Percentiles rank a stretch among this genome's conserved stretches.
phyloP scores from a whole-genome alignment of 2,888 invertebrate species.

The Cremastinae sp. region DNA sequence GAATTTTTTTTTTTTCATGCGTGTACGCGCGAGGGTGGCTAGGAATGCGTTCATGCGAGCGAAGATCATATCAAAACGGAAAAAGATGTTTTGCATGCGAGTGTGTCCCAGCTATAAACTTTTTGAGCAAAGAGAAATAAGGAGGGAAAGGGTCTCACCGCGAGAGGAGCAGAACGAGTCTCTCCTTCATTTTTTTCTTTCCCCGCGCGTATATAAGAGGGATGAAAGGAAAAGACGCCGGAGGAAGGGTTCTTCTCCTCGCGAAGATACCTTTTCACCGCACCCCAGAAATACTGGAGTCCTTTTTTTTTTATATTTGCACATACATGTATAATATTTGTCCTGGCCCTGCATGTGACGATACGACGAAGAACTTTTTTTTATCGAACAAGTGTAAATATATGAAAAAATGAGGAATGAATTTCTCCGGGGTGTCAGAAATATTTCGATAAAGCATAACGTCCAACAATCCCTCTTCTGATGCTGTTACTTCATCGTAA shows the following conservation, averaged over 20 bases:
- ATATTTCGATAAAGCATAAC: conserved; percentile 34
- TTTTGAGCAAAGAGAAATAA: conserved; percentile 27
- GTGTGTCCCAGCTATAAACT: conserved; percentile 27
- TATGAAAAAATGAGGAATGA: conserved; percentile 9
- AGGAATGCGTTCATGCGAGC: conserved; percentile 50
- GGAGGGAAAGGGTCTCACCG: conserved; percentile 26
- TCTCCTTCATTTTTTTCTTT: conserved; percentile 41
- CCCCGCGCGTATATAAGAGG: conserved; percentile 20
- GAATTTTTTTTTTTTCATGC: conserved; percentile 40
- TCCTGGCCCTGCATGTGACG: conserved; percentile 18
- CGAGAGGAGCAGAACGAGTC: background rate
- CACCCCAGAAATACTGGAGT: conserved; percentile 7
- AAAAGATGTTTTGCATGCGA: conserved; percentile 16
- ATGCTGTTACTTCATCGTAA: conserved; percentile 42
- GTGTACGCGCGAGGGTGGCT: conserved; percentile 7
- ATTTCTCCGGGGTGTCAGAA: conserved; percentile 35
- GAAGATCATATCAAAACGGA: conserved; percentile 1
- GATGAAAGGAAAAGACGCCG: conserved; percentile 45
- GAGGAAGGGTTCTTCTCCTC: conserved; percentile 10
- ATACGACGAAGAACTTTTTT: conserved; percentile 30
- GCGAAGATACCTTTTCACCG: background rate
- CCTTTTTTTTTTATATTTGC: conserved; percentile 6
- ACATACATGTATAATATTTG: background rate
- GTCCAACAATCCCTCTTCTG: conserved; percentile 21
- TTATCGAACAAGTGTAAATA: background rate